phyloP scores from a whole-genome alignment of 2,888 invertebrate genomes.

The Stegophylla sp. region DNA sequence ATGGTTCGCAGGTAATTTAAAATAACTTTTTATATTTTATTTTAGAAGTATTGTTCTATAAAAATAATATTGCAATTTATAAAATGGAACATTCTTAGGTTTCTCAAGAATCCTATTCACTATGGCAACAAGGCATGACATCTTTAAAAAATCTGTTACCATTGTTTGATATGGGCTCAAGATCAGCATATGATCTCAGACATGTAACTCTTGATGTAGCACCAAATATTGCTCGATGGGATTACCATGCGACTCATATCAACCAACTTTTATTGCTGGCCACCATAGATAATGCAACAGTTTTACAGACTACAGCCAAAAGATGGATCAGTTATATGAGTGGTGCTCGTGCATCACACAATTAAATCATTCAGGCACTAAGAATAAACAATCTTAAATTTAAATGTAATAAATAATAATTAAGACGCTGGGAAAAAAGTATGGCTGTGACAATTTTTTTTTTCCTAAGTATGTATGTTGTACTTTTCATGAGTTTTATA shows the following conservation, averaged over 20 bases:
- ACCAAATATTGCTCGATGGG: constrained; percentile 96
- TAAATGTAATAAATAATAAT: no score
- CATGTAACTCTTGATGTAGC: constrained; percentile 89
- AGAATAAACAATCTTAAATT: not conserved
- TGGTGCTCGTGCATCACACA: constrained; percentile 92
- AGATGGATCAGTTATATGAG: constrained; percentile 95
- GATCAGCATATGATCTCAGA: constrained; percentile 93
- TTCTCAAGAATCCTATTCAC: constrained; percentile 75
- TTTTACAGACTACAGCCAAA: constrained; percentile 83
- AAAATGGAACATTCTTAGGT: constrained; percentile 64
- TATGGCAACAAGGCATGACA: constrained; percentile 83
- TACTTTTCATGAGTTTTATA: constrained; percentile 4
- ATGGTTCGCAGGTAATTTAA: constrained; percentile 64
- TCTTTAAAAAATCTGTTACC: constrained; percentile 87
- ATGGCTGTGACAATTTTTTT: constrained; percentile 38
- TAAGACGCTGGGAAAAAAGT: not conserved
- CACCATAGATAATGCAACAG: constrained; percentile 82
- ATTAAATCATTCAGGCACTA: constrained; percentile 70
- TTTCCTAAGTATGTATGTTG: not conserved
- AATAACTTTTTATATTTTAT: constrained; percentile 1
- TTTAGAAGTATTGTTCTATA: not conserved
- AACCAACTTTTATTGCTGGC: constrained; percentile 90
- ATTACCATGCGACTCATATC: constrained; percentile 97
- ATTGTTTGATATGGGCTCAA: constrained; percentile 93
- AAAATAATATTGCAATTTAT: not conserved